Conservation (phyloP, 2,797 vertebrate species). For the Morus bassanus region DNA sequence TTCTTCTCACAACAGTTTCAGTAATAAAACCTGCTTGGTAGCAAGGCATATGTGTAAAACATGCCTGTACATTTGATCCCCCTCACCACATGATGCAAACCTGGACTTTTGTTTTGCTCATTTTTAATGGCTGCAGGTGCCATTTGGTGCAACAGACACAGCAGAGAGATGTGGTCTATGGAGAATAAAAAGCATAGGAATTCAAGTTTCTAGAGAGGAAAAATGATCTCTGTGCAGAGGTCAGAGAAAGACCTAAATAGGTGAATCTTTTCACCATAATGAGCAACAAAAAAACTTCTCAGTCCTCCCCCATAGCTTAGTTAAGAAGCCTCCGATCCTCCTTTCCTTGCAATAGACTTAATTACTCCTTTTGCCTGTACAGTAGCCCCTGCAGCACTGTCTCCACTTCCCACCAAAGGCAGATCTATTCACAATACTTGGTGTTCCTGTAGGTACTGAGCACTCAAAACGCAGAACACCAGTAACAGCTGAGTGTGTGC, state of each 20-base stretch:
- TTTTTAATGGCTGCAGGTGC: background rate
- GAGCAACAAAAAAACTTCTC: background rate
- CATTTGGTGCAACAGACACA: background rate
- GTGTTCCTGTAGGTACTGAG: background rate
- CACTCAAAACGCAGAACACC: background rate
- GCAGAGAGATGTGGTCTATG: background rate
- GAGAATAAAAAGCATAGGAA: background rate
- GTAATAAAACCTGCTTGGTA: background rate
- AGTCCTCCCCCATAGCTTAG: background rate
- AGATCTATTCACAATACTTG: background rate
- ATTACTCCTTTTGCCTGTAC: background rate
- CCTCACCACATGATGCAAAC: background rate
- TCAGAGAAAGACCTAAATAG: background rate
- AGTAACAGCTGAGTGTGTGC: background rate
- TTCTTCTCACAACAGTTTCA: background rate
- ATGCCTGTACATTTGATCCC: background rate
- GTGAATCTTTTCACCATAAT: background rate
- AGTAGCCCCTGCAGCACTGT: background rate
- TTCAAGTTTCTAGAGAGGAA: background rate
- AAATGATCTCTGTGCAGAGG: background rate
- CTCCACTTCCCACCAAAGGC: background rate
- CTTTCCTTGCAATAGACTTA: background rate
- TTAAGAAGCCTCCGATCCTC: background rate
- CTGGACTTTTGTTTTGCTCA: background rate
- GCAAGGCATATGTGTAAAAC: background rate